These are phyloP conservation scores for Anoplophora glabripennis DNA, from an alignment of 1,140 invertebrate genomes.

Conservation along the genomic window DNA sequence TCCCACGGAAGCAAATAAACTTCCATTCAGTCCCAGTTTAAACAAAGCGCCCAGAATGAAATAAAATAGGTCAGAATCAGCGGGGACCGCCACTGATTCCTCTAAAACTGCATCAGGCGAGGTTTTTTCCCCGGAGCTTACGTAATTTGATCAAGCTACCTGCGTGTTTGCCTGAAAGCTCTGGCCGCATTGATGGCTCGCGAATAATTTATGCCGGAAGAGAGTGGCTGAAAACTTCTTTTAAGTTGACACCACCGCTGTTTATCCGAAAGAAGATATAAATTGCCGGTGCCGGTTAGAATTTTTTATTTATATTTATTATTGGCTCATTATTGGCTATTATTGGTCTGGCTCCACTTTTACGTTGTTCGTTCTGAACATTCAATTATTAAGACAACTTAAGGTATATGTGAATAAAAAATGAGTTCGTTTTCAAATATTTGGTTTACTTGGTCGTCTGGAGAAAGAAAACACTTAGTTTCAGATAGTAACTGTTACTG, in stretches of 20 bases:
- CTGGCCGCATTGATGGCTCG: conserved; percentile 27
- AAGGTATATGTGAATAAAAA: too few relatives aligned
- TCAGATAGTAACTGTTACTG: too few relatives aligned
- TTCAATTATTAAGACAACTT: too few relatives aligned
- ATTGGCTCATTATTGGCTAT: too few relatives aligned
- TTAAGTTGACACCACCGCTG: conserved; percentile 6
- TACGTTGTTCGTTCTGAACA: too few relatives aligned
- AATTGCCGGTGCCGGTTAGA: neutral
- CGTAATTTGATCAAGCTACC: conserved; percentile 31
- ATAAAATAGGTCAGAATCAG: conserved; percentile 1
- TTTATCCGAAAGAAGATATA: neutral
- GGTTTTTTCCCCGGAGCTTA: conserved; percentile 24
- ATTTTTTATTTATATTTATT: too few relatives aligned
- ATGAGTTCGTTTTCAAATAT: too few relatives aligned
- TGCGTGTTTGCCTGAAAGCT: conserved; percentile 28
- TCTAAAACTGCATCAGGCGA: neutral
- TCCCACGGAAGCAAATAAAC: too few relatives aligned
- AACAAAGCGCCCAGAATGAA: neutral
- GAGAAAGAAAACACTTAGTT: too few relatives aligned
- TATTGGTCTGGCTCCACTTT: too few relatives aligned
- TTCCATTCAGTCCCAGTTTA: too few relatives aligned
- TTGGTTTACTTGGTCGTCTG: too few relatives aligned
- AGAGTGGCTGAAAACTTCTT: conserved; percentile 31
- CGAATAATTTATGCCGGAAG: conserved; percentile 30
- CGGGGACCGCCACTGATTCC: neutral